Evolutionary conservation across 2,888 invertebrate genomes (phyloP).

Genomic region (Calephelis perditalis): DNA sequence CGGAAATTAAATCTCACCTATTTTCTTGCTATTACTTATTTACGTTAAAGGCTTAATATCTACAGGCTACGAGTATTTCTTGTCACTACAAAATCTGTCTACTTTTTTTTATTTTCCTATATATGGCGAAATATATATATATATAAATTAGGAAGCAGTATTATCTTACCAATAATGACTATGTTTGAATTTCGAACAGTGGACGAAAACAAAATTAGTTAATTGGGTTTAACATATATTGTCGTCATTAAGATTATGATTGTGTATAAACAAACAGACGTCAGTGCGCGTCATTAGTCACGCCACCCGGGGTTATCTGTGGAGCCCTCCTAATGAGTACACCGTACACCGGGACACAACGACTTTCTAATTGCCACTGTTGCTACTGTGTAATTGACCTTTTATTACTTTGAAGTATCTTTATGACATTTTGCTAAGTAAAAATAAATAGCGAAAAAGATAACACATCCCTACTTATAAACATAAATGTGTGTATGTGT

Average conservation of each 20-base stretch:
- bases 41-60: no score
- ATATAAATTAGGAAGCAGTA: no score
- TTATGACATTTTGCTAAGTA: neutral
- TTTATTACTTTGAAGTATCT: constrained; percentile 6
- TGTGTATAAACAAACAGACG: constrained; percentile 34
- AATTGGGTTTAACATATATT: constrained; percentile 4
- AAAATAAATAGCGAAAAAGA: neutral
- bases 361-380: constrained; percentile 43
- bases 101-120: no score
- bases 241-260: constrained; percentile 12
- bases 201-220: neutral
- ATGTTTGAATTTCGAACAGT: no score
- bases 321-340: constrained; percentile 43
- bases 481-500: no score
- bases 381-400: constrained; percentile 6
- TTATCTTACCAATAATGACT: no score
- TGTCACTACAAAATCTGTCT: no score
- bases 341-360: constrained; percentile 31
- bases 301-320: constrained; percentile 58
- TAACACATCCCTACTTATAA: no score
- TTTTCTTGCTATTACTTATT: no score
- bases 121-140: no score
- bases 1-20: no score
- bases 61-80: no score
- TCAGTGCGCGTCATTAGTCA: constrained; percentile 50